Conservation (phyloP, 2,113 vertebrate species). For the Stigmatopora nigra region DNA sequence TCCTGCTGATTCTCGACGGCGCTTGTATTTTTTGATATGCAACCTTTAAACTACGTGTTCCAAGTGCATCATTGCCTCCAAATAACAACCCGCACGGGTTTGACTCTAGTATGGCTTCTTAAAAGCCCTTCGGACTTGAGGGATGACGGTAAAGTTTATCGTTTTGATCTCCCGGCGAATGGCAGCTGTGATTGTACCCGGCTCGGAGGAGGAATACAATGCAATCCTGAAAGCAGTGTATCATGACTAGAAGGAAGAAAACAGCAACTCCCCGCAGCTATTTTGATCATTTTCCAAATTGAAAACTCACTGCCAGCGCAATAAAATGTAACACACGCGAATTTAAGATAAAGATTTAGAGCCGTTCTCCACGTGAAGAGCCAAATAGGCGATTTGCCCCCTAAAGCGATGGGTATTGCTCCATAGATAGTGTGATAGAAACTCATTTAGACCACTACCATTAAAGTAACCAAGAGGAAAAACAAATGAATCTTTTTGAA, state of each 20-base stretch:
- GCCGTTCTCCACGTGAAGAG: background rate
- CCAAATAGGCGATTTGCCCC: background rate
- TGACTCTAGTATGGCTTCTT: background rate
- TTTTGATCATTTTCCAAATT: constrained; percentile 15
- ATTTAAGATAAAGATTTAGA: background rate
- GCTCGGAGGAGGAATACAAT: background rate
- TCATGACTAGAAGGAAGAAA: constrained; percentile 3
- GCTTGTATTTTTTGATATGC: background rate
- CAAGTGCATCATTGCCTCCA: background rate
- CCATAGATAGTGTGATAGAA: background rate
- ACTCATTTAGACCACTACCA: background rate
- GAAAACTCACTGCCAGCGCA: constrained; percentile 8
- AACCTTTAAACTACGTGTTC: background rate
- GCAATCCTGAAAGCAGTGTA: constrained; percentile 4
- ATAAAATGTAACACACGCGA: background rate
- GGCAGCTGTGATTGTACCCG: constrained; percentile 4
- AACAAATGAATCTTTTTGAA: background rate
- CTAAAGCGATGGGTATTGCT: background rate
- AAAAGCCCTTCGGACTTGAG: constrained; percentile 2
- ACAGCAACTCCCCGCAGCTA: background rate
- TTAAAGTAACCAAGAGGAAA: background rate
- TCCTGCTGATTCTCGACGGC: background rate
- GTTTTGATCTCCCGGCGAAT: background rate
- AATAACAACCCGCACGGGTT: background rate
- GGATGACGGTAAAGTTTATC: constrained; percentile 4